Conservation (phyloP, 2,113 vertebrate species). For the Anser cygnoides region DNA sequence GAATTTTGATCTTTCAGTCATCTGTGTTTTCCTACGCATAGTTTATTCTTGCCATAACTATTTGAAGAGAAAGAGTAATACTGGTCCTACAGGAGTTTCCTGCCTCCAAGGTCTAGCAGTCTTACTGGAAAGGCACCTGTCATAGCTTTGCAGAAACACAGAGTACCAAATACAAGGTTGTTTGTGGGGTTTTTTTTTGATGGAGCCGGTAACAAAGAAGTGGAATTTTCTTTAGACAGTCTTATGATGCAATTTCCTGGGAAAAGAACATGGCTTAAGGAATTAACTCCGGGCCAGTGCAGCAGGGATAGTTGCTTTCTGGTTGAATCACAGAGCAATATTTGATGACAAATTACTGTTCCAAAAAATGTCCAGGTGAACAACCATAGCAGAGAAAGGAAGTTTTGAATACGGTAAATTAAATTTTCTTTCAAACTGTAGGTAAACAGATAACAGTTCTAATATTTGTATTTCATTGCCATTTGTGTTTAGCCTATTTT, state of each 20-base stretch:
- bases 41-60: neutral
- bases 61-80: neutral
- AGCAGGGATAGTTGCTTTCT: neutral
- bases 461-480: neutral
- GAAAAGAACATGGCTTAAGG: neutral
- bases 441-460: neutral
- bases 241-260: neutral
- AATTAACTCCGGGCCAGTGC: neutral
- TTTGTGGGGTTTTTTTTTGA: neutral
- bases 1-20: neutral
- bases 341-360: neutral
- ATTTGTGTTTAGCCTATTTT: neutral
- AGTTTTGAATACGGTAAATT: neutral
- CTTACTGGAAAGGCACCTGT: neutral
- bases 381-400: neutral
- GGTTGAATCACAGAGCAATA: neutral
- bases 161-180: neutral
- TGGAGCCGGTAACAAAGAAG: neutral
- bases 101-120: neutral
- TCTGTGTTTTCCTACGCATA: neutral
- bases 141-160: neutral
- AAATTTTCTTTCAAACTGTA: neutral
- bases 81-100: neutral
- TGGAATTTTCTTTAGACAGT: neutral
- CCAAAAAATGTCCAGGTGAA: neutral